Percentiles rank a stretch among this genome's conserved stretches.
Conservation (phyloP, 1,140 invertebrate species). For the Holotrichia oblita region DNA sequence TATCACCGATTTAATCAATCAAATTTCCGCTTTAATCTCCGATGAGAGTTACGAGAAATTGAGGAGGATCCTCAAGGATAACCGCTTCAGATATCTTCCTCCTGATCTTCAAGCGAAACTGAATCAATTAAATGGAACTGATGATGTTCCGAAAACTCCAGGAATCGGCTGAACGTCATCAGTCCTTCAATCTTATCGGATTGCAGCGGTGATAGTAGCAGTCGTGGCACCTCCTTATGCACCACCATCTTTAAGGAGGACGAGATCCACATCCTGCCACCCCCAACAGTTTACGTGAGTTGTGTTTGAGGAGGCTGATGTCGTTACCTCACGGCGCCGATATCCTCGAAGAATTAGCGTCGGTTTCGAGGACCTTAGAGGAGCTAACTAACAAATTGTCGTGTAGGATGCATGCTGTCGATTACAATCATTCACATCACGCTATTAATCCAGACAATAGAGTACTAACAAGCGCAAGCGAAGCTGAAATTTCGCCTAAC, state of each 20-base stretch:
- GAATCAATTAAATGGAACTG: neutral
- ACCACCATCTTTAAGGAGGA: constrained; percentile 7
- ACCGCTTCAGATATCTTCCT: neutral
- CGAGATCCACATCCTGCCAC: constrained; percentile 6
- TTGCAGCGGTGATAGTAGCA: constrained; percentile 26
- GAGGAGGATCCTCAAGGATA: neutral
- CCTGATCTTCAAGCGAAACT: neutral
- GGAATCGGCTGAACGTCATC: neutral
- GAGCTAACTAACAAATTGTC: constrained; percentile 49
- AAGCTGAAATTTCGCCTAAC: neutral
- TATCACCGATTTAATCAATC: constrained; percentile 34
- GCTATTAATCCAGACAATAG: neutral
- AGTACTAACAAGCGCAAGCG: neutral
- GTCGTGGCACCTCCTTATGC: constrained; percentile 27
- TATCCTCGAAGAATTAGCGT: constrained; percentile 72
- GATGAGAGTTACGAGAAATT: constrained; percentile 5
- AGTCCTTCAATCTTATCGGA: neutral
- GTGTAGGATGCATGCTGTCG: constrained; percentile 13
- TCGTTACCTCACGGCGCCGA: constrained; percentile 71
- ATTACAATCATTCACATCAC: neutral
- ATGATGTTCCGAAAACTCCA: neutral
- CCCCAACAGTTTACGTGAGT: constrained; percentile 61
- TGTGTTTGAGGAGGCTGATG: constrained; percentile 71
- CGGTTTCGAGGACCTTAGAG: constrained; percentile 68
- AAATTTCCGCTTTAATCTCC: neutral